Evolutionary conservation across 2,113 vertebrate species (phyloP).

Genomic region (Poecile atricapillus): DNA sequence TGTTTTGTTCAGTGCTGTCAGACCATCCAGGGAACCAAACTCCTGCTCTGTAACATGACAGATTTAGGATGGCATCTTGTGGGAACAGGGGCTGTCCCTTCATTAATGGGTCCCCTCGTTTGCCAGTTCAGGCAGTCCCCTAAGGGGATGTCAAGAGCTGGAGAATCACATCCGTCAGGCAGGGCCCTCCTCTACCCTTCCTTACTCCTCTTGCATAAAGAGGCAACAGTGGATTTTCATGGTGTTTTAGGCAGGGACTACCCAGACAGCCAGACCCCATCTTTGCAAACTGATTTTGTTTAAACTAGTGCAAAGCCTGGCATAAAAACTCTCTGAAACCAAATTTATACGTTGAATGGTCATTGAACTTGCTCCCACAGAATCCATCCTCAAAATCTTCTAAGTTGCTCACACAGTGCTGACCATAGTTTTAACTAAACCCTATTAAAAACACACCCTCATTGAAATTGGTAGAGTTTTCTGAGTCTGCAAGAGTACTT

Average conservation of each 20-base stretch:
- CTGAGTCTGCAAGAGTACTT: neutral
- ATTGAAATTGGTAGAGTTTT: neutral
- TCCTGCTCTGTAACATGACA: neutral
- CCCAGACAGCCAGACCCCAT: neutral
- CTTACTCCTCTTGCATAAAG: neutral
- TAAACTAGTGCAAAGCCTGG: neutral
- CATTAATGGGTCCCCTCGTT: neutral
- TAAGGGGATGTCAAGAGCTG: neutral
- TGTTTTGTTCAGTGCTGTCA: neutral
- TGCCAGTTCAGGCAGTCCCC: neutral
- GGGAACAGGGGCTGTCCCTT: fast-evolving
- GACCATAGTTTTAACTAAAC: neutral
- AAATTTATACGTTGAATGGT: neutral
- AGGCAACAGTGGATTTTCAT: neutral
- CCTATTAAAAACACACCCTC: neutral
- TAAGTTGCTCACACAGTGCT: neutral
- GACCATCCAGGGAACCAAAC: neutral
- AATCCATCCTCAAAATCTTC: neutral
- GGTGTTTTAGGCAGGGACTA: neutral
- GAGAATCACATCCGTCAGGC: neutral
- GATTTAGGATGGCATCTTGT: neutral
- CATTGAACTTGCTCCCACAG: neutral
- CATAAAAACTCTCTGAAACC: neutral
- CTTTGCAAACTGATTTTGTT: neutral
- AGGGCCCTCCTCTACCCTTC: neutral